Base-by-base conservation (phyloP, 2,113 vertebrate species). In the Cariama cristata region DNA sequence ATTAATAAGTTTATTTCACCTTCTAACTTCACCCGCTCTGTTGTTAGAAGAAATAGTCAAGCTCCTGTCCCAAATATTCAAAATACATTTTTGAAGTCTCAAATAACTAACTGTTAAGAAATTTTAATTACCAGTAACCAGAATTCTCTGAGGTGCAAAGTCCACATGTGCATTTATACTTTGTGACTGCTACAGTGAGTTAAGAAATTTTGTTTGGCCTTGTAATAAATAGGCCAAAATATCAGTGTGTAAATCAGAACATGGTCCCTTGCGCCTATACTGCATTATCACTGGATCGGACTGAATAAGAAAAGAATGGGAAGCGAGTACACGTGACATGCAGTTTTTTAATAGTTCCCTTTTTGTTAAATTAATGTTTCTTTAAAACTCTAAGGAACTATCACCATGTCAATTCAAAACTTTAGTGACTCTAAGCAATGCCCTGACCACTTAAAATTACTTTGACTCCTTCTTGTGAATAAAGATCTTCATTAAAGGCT, bases 251-350 rank as follows among this genome's bases (percentile, higher is more conserved):
- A 44, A 80, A 84, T 26, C 3, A 2, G 20, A 84, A 49, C 44
- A 28, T 2, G 2, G 11, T 15, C 40, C 30, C n/a, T 44, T 27
- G 17, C n/a, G 12, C 23, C 14, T 12, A 19, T 12, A 50, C 15
- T 30, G 26, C 20, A 8, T 20, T 11, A 64, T 56, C 21, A 58
- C 15, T 62, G 30, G 14, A 35, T 12, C 38, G 26, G 45, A 42
- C 4, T n/a, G 33, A 72, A 76, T 1, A 82, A 11, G 27, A 73
- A 86, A 60, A 81, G 4, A 33, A 44, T 27, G 50, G 59, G 19
- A 76, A 66, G 40, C 0, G 11, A 49, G 14, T 55, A 68, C 7
- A 50, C 2, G 2, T 14, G 21, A 40, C 7, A 47, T 1, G 3
- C 22, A 59, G 32, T 20, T 53, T 9, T 49, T 66, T 40, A 81